These are phyloP conservation scores for Thyatira batis DNA, from an alignment of 2,888 invertebrate species.

Conservation along the genomic window DNA sequence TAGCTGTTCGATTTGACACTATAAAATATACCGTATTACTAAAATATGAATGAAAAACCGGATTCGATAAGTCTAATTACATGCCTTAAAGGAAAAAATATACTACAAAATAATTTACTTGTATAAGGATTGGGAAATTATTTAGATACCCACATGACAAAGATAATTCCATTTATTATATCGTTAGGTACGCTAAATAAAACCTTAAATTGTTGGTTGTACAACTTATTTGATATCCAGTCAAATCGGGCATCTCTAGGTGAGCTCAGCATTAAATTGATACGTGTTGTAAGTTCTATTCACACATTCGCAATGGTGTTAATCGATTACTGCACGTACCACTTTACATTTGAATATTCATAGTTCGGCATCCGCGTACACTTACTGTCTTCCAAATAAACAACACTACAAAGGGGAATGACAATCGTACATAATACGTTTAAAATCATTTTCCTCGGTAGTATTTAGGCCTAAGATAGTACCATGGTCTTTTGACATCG, in stretches of 20 bases:
- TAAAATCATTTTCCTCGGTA: not conserved
- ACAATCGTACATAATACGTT: not conserved
- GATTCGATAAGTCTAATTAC: too few relatives aligned
- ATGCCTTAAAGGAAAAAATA: too few relatives aligned
- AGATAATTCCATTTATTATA: too few relatives aligned
- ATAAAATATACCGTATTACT: not conserved
- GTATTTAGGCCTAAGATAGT: not conserved
- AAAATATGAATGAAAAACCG: not conserved
- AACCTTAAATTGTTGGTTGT: too few relatives aligned
- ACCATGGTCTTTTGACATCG: not conserved
- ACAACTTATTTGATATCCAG: not conserved
- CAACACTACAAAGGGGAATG: conserved; percentile 2
- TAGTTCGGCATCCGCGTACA: conserved; percentile 25
- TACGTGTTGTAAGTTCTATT: conserved; percentile 34
- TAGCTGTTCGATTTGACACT: conserved; percentile 25
- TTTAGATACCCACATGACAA: too few relatives aligned
- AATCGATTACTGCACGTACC: conserved; percentile 31
- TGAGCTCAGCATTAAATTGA: conserved; percentile 27
- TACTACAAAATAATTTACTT: too few relatives aligned
- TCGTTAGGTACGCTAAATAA: too few relatives aligned
- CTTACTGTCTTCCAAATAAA: not conserved
- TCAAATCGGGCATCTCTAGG: conserved; percentile 24
- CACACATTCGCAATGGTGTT: conserved; percentile 20
- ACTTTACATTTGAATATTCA: conserved; percentile 13
- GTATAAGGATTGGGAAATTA: too few relatives aligned